These are phyloP conservation scores for Macrochelys suwanniensis DNA, from an alignment of 2,797 vertebrate genomes.

Conservation along the genomic window DNA sequence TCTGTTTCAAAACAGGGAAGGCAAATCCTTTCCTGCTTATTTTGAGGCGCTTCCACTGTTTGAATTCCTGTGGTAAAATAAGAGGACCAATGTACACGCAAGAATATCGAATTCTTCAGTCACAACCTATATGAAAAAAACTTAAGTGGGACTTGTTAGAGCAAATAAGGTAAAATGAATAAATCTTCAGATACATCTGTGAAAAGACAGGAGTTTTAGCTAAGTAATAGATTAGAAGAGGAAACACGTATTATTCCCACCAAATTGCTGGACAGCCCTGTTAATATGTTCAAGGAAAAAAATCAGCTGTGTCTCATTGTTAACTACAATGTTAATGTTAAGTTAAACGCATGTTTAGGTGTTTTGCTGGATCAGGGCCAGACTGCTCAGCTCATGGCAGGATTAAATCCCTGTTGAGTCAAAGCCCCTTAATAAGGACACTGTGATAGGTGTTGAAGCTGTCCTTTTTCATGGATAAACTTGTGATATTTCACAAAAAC, in stretches of 20 bases:
- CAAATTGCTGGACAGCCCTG: neutral
- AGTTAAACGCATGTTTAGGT: neutral
- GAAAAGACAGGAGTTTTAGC: neutral
- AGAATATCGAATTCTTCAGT: neutral
- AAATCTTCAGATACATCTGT: neutral
- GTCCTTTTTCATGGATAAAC: neutral
- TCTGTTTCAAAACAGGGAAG: neutral
- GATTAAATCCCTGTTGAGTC: neutral
- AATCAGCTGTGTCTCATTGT: accelerated
- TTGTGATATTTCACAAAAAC: neutral
- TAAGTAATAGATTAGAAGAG: neutral
- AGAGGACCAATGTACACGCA: accelerated
- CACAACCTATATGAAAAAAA: neutral
- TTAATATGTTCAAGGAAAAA: neutral
- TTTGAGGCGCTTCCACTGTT: neutral
- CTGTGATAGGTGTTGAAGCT: neutral
- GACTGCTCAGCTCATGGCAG: neutral
- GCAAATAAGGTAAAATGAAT: neutral
- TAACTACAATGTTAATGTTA: neutral
- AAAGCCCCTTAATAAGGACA: neutral
- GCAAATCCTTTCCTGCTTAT: neutral
- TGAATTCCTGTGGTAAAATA: neutral
- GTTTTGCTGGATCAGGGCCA: neutral
- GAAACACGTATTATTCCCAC: neutral
- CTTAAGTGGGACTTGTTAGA: neutral